Evolutionary conservation across 2,113 vertebrate species (phyloP), one percentile per base, ranked within the genome.

Genomic region (Gorsachius goisagi): DNA sequence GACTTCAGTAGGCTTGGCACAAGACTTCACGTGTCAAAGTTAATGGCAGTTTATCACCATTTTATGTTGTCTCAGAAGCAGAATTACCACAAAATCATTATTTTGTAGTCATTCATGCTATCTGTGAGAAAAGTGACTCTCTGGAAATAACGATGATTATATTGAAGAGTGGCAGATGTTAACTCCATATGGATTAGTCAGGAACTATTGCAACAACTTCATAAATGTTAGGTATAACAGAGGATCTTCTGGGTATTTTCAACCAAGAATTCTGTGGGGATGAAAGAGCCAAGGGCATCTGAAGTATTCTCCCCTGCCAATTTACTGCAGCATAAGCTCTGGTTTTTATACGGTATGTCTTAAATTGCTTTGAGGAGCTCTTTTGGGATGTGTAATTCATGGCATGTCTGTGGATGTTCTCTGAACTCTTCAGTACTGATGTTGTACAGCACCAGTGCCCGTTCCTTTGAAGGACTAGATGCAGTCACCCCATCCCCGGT

Each of bases 11-110:
- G 22, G 32, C 67, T 93, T 93, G 80, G 60, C 18, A 80, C 45
- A 37, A 41, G 28, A 18, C 75, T 90, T 88, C 28, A 13, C 28
- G 33, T 85, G 45, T 35, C 49, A 39, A 71, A 58, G 16, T 66
- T 73, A 83, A 37, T 74, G 55, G n/a, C 63, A 85, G 16, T 66
- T 91, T 74, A 59, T 76, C 53, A 73, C 22, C 23, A 77, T 71
- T 95, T 85, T 30, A 22, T 55, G 15, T 93, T 93, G 94, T 91
- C 67, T 71, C 41, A 69, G 75, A 91, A 93, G 53, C 45, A 93
- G 45, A 91, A 88, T 85, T 72, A 82, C 66, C 33, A 75, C 30
- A 75, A 72, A 87, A 91, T 72, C 20, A 56, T 87, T 89, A 52
- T 37, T 90, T 92, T 91, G 68, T 41, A 81, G 37, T 93, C 12